These are phyloP conservation scores for Nemopilema nomurai DNA, from an alignment of 30 jellyfish, hydroid and myxozoan genomes.

Conservation along the genomic window DNA sequence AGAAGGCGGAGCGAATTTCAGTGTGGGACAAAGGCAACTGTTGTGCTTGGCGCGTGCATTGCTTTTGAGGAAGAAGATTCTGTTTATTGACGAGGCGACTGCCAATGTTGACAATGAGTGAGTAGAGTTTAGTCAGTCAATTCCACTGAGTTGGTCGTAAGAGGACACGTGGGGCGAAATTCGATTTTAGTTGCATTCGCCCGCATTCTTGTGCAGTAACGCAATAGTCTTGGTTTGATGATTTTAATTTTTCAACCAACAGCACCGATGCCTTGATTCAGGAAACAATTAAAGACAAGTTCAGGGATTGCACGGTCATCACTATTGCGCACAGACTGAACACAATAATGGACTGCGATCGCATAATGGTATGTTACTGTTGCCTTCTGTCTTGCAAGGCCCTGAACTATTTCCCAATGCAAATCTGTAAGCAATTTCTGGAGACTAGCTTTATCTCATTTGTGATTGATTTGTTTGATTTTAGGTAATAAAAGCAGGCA, in stretches of 20 bases:
- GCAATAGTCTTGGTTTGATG: background rate
- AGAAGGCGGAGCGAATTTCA: conserved; percentile 61
- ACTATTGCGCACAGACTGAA: conserved; percentile 81
- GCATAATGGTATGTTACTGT: conserved; percentile 63
- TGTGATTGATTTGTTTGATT: background rate
- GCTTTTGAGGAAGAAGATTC: conserved; percentile 38
- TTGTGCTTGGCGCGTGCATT: conserved; percentile 68
- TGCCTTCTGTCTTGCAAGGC: background rate
- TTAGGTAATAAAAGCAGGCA: conserved; percentile 64
- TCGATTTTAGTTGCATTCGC: too few relatives aligned
- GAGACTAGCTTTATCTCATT: background rate
- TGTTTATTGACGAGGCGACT: conserved; percentile 77
- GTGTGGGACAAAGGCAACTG: conserved; percentile 74
- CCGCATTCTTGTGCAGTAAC: too few relatives aligned
- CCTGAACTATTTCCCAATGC: too few relatives aligned
- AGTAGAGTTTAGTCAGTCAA: background rate
- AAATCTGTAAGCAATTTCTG: too few relatives aligned
- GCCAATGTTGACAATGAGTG: conserved; percentile 65
- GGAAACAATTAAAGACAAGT: conserved; percentile 67
- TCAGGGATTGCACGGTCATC: conserved; percentile 75
- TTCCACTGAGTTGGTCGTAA: too few relatives aligned
- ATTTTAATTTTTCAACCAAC: background rate
- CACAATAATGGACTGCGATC: conserved; percentile 82
- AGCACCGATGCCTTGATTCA: conserved; percentile 82
- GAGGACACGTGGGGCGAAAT: too few relatives aligned